Percentiles rank a stretch among this genome's conserved stretches.
Evolutionary conservation across 2,113 vertebrate genomes (phyloP).

Genomic region (Hippocampus zosterae): DNA sequence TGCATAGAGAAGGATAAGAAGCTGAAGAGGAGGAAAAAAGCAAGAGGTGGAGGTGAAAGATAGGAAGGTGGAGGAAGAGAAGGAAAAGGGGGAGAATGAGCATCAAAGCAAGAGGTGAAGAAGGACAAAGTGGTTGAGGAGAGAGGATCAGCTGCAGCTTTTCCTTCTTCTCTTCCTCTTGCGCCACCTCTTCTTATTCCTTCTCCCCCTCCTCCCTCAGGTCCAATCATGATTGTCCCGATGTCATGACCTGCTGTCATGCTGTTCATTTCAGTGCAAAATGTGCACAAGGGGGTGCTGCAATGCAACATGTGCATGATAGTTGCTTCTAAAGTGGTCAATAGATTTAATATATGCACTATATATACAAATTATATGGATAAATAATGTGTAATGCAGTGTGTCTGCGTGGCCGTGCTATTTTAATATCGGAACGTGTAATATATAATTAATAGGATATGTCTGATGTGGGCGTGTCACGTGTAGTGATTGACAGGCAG

Average conservation of each 20-base stretch:
- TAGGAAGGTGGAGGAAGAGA: too few species aligned
- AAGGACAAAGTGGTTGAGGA: too few species aligned
- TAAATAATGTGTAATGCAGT: constrained; percentile 60
- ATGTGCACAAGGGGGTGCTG: constrained; percentile 55
- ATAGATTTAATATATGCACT: constrained; percentile 27
- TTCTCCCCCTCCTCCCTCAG: not conserved
- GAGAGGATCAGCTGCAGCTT: too few species aligned
- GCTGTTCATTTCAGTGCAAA: constrained; percentile 9
- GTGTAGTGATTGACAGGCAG: constrained; percentile 41
- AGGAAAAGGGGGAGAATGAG: too few species aligned
- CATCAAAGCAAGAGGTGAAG: too few species aligned
- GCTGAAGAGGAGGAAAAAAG: too few species aligned
- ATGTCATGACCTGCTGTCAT: constrained; percentile 21
- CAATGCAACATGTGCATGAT: constrained; percentile 58
- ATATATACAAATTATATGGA: not conserved
- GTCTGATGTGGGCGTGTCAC: constrained; percentile 38
- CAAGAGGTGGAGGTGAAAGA: too few species aligned
- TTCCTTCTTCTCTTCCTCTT: not conserved
- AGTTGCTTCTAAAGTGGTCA: constrained; percentile 53
- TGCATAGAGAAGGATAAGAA: too few species aligned
- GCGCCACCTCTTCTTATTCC: not conserved
- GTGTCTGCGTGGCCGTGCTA: constrained; percentile 65
- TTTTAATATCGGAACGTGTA: constrained; percentile 63
- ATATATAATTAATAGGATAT: constrained; percentile 14
- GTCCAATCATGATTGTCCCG: constrained; percentile 11